A percentile compares a stretch with the other conserved stretches of the same genome.
phyloP scores from a whole-genome alignment of 2,888 invertebrate genomes.

The Hetaerina titia region DNA sequence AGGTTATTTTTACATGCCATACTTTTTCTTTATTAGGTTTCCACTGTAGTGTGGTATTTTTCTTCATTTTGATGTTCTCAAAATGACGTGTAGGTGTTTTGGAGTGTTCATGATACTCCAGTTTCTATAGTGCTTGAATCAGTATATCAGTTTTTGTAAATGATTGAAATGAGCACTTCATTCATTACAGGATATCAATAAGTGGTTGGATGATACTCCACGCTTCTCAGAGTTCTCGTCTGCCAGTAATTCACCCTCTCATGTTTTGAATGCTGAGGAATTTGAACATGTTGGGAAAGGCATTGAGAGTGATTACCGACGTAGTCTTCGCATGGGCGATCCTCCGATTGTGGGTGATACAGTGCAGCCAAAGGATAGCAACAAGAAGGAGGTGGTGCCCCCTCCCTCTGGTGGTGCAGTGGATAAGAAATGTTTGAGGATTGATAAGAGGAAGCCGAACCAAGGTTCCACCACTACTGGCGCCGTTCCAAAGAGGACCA shows the following conservation, averaged over 20 bases:
- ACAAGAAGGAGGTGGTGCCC: neutral
- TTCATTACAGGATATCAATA: slow-evolving; percentile 86
- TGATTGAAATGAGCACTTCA: slow-evolving; percentile 61
- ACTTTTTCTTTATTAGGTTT: too few species aligned
- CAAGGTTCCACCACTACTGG: slow-evolving; percentile 27
- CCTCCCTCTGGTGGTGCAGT: neutral
- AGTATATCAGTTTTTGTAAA: too few species aligned
- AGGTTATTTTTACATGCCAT: too few species aligned
- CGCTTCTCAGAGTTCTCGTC: slow-evolving; percentile 87
- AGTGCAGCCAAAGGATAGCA: slow-evolving; percentile 51
- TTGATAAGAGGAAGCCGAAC: slow-evolving; percentile 71
- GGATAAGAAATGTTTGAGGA: slow-evolving; percentile 66
- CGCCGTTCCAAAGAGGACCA: slow-evolving; percentile 73
- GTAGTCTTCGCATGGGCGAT: slow-evolving; percentile 68
- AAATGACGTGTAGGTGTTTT: too few species aligned
- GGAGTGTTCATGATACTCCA: neutral
- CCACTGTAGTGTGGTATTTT: too few species aligned
- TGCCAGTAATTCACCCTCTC: slow-evolving; percentile 87
- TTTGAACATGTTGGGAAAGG: slow-evolving; percentile 75
- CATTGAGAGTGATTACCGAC: slow-evolving; percentile 68
- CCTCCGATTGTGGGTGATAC: neutral
- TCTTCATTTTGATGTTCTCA: too few species aligned
- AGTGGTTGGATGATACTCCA: slow-evolving; percentile 92
- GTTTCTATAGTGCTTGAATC: slow-evolving; percentile 18
- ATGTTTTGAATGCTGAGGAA: slow-evolving; percentile 83